A percentile compares a stretch with the other conserved stretches of the same genome.
Conservation (phyloP, 1,140 invertebrate genomes). For the Eulimnadia texana region DNA sequence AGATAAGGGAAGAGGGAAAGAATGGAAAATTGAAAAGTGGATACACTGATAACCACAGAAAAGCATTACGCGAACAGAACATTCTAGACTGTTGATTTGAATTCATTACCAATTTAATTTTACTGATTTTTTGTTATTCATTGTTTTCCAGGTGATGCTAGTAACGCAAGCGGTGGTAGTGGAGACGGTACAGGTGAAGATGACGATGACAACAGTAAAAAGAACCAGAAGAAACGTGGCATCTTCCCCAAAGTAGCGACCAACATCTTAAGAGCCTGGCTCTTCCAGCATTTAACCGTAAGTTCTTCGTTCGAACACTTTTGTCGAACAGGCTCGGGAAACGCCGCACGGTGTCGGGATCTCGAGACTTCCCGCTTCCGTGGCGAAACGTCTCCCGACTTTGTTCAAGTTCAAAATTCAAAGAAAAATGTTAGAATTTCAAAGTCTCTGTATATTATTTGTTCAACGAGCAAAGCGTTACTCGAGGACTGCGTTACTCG, state of each 20-base stretch:
- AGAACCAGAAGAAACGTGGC: slow-evolving; percentile 96
- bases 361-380: slow-evolving; percentile 4
- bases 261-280: slow-evolving; percentile 98
- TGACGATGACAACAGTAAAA: slow-evolving; percentile 82
- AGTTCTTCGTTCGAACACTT: too few relatives aligned
- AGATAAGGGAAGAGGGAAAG: too few relatives aligned
- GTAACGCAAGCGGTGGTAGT: slow-evolving; percentile 84
- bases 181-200: slow-evolving; percentile 77
- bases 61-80: neutral
- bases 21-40: too few relatives aligned
- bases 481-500: neutral
- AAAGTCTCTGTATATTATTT: neutral
- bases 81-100: neutral
- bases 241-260: slow-evolving; percentile 99
- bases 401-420: neutral
- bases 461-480: neutral
- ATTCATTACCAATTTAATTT: neutral
- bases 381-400: too few relatives aligned
- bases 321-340: too few relatives aligned
- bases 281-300: slow-evolving; percentile 99
- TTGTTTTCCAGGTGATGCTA: slow-evolving; percentile 63
- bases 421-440: neutral
- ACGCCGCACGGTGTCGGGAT: too few relatives aligned
- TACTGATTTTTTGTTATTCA: neutral
- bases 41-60: too few relatives aligned